Conservation (phyloP, 1,140 invertebrate species). For the Eumeta japonica region DNA sequence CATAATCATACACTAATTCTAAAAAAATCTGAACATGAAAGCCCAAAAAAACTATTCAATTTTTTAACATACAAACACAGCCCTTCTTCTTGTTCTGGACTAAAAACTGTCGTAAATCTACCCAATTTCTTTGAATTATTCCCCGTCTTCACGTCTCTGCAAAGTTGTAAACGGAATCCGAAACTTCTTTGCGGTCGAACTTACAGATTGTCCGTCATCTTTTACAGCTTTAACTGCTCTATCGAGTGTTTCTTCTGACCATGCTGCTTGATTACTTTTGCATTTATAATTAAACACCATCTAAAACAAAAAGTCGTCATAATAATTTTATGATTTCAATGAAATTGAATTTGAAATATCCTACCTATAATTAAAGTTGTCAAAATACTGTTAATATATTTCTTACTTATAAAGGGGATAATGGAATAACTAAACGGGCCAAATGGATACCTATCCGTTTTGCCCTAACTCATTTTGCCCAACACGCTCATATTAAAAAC, state of each 20-base stretch:
- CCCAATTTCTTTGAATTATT: slow-evolving; percentile 1
- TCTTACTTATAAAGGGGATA: no score
- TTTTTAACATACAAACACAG: no score
- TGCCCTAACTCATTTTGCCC: slow-evolving; percentile 4
- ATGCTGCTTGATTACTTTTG: neutral
- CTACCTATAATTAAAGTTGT: no score
- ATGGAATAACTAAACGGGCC: neutral
- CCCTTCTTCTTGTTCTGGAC: slow-evolving; percentile 10
- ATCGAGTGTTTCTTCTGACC: slow-evolving; percentile 1
- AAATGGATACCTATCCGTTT: slow-evolving; percentile 3
- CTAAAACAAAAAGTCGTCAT: neutral
- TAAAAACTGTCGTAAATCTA: slow-evolving; percentile 8
- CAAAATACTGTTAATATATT: no score
- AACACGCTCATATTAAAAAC: neutral
- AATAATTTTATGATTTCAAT: neutral
- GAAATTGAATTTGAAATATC: no score
- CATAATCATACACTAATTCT: slow-evolving; percentile 16
- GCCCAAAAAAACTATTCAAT: no score
- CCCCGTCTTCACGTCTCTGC: neutral
- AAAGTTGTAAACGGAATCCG: slow-evolving; percentile 3
- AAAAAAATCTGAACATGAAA: no score
- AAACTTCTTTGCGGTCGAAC: no score
- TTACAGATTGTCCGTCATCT: no score
- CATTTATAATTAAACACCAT: slow-evolving; percentile 2
- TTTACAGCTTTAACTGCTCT: no score